Evolutionary conservation across 2,888 invertebrate species (phyloP), one percentile per base, ranked within the genome.

Genomic region (Clepsis dumicolana): DNA sequence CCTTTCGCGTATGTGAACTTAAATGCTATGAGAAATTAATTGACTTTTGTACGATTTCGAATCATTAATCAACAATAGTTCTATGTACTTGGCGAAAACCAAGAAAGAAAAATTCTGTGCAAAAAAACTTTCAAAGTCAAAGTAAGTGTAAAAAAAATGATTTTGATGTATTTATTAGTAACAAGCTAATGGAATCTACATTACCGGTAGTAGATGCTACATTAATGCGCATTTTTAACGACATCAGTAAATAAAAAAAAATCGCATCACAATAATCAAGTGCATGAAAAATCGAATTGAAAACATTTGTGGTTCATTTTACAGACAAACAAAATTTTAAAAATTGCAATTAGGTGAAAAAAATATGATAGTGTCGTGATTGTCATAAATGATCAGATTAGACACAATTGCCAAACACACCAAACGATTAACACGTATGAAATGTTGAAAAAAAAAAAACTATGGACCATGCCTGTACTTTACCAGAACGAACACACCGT

Each of bases 331-430:
- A 21, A 21, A 48, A 21, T 21, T 44, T 16, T 21, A 21, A 21
- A 21, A 10, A 48, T n/a, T 48, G 21, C 4, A 21, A 21, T 48
- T 48, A 2, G 10, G n/a, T 38, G 38, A 38, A 16, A 29, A n/a
- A 65, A 32, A 48, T 24, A 35, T 48, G 57, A 56, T 29, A 35
- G 21, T 56, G 18, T 64, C 38, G 32, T 32, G 38, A 64, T 41
- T 41, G 44, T 56, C 44, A 57, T 54, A 21, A 38, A 50, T 38
- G 65, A 65, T 59, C 48, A 27, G 35, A 57, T 63, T 63, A 67
- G 38, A 67, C 63, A 67, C 62, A 67, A 57, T 32, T 18, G 18
- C 38, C 50, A 50, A 57, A 35, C 52, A 65, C 52, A 59, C 50
- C 52, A 65, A 38, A 65, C 65, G 16, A 50, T 65, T 65, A 65